Base-by-base conservation (phyloP, 2,797 vertebrate species). In the Sebastes goodei region DNA sequence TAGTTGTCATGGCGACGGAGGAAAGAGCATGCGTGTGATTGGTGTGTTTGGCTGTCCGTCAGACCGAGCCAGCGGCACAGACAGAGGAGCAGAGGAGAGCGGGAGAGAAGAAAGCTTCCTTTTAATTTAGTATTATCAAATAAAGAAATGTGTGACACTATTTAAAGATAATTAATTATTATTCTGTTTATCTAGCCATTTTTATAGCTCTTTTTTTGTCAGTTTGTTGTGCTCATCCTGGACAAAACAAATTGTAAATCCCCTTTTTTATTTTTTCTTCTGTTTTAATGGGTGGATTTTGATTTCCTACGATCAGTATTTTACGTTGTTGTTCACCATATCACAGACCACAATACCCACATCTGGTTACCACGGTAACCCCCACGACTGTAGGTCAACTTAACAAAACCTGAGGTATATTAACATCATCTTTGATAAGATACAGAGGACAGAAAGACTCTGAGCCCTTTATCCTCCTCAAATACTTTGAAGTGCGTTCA, bases 41-140 rank as follows among this genome's bases (percentile, higher is more conserved):
- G 91, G 93, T 94, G 94, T 91, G 91, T 93, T 92, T 86, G 88
- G 92, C 94, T 91, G 91, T 92, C 89, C 86, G 29, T 90, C 93
- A 89, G 86, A 86, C 83, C 63, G 76, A 87, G 83, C 88, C 93
- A 85, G 88, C 86, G 32, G 81, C 78, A 77, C 83, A 73, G 83
- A 55, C 84, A 71, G 78, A 87, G 86, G 84, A 88, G 87, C 60
- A 74, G 80, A 89, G 89, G 88, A 89, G 92, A 93, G 85, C 75
- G 35, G 30, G 78, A 79, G 85, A 89, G 84, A 93, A 89, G 94
- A 93, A 94, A 88, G 92, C 90, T 95, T 96, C 92, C 93, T 96
- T 96, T 96, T 95, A 93, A 95, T 96, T 97, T 96, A 96, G 95
- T 96, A 96, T 97, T 96, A 96, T 97, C 93, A 94, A 96, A 96